A percentile compares a stretch with the other conserved stretches of the same genome.
These are phyloP conservation scores for Temnothorax curvispinosus DNA, from an alignment of 1,140 invertebrate genomes.

Conservation along the genomic window DNA sequence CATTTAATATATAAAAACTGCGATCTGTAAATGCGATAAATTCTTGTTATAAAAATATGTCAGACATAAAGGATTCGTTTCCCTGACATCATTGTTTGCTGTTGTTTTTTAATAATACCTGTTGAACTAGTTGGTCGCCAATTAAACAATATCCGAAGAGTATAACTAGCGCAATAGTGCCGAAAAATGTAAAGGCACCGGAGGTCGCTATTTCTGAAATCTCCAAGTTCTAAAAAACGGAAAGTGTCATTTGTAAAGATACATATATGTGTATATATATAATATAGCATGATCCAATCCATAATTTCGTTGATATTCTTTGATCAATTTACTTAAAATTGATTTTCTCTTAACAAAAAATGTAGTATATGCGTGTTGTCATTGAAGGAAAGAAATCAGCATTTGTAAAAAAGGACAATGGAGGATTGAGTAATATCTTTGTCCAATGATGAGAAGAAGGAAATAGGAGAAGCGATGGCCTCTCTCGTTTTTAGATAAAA, in stretches of 20 bases:
- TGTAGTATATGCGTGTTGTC: neutral
- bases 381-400: neutral
- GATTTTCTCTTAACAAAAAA: neutral
- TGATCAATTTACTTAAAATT: no score
- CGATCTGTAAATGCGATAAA: neutral
- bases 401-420: neutral
- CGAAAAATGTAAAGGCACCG: constrained; percentile 57
- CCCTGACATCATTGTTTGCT: neutral
- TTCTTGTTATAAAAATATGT: neutral
- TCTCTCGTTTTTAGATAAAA: neutral
- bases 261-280: no score
- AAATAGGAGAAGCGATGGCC: neutral
- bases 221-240: constrained; percentile 51
- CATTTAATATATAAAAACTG: neutral
- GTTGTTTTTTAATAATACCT: constrained; percentile 49
- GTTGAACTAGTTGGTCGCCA: constrained; percentile 68
- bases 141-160: constrained; percentile 71
- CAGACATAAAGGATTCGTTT: neutral
- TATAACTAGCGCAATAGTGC: constrained; percentile 55
- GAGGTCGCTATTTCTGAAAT: constrained; percentile 44
- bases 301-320: no score
- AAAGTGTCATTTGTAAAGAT: neutral
- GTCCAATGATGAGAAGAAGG: neutral
- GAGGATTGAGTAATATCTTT: neutral
- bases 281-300: no score